Percentiles rank a stretch among this genome's conserved stretches.
These are phyloP conservation scores for Pollachius pollachius DNA, from an alignment of 2,113 vertebrate species.

Conservation along the genomic window DNA sequence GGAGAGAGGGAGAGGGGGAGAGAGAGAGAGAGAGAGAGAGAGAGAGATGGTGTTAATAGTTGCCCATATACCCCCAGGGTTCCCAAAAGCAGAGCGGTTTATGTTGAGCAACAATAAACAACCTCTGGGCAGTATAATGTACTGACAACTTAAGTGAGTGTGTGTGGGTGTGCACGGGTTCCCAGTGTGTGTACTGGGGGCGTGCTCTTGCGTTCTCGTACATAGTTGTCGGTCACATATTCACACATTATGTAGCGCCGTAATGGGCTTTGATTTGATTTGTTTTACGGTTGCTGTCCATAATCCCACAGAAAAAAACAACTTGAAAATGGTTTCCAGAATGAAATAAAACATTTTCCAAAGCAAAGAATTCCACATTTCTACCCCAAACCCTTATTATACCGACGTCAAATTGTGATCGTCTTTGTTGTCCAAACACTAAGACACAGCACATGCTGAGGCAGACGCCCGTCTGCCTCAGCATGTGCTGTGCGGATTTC, in stretches of 20 bases:
- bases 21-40: too few relatives aligned
- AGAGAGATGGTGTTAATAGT: too few relatives aligned
- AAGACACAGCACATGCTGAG: background rate
- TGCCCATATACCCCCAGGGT: too few relatives aligned
- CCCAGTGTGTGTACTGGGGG: background rate
- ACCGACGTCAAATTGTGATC: slow-evolving; percentile 10
- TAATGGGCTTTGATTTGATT: slow-evolving; percentile 7
- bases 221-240: background rate
- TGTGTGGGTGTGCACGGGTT: slow-evolving; percentile 2
- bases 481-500: background rate
- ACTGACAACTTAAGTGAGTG: background rate
- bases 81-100: too few relatives aligned
- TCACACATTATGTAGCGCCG: background rate
- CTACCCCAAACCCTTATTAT: slow-evolving; percentile 5
- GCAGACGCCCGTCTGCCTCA: background rate
- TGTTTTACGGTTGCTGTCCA: background rate
- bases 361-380: background rate
- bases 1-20: too few relatives aligned
- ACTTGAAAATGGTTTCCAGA: slow-evolving; percentile 5
- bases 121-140: too few relatives aligned
- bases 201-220: background rate
- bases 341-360: slow-evolving; percentile 4
- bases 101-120: too few relatives aligned
- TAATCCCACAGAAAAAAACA: slow-evolving; percentile 3
- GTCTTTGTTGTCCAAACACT: background rate